Evolutionary conservation across 2,113 vertebrate genomes (phyloP).

Genomic region (Ovis aries): DNA sequence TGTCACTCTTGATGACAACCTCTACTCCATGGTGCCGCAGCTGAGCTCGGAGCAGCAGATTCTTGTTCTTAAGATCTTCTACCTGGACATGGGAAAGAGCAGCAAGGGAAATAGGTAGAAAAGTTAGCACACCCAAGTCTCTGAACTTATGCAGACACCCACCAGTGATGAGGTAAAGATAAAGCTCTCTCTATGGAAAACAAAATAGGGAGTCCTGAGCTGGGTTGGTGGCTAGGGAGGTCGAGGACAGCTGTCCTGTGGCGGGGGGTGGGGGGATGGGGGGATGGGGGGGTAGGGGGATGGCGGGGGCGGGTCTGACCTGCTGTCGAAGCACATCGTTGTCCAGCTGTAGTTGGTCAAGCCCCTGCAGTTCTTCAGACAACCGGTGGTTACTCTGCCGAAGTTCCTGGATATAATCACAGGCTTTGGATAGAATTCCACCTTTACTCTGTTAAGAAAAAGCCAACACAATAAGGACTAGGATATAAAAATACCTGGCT

Average conservation of each 20-base stretch:
- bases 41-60: slow-evolving; percentile 90
- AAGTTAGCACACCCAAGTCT: not conserved
- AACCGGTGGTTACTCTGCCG: slow-evolving; percentile 90
- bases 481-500: not conserved
- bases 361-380: slow-evolving; percentile 85
- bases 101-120: not conserved
- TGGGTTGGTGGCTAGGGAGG: not conserved
- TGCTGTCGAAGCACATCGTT: slow-evolving; percentile 93
- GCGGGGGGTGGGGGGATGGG: rapidly evolving
- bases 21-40: slow-evolving; percentile 90
- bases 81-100: slow-evolving; percentile 77
- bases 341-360: slow-evolving; percentile 91
- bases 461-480: not conserved
- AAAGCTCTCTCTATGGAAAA: not conserved
- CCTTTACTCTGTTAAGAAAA: slow-evolving; percentile 88
- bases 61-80: slow-evolving; percentile 94
- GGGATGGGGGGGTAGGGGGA: not conserved
- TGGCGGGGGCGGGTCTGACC: slow-evolving; percentile 64
- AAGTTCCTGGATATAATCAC: slow-evolving; percentile 95
- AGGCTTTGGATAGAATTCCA: slow-evolving; percentile 95
- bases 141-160: not conserved
- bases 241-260: not conserved
- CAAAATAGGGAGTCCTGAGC: not conserved
- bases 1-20: slow-evolving; percentile 86
- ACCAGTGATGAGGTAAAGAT: not conserved